Conservation (phyloP, 2,888 invertebrate species). For the Cephus pulcher region DNA sequence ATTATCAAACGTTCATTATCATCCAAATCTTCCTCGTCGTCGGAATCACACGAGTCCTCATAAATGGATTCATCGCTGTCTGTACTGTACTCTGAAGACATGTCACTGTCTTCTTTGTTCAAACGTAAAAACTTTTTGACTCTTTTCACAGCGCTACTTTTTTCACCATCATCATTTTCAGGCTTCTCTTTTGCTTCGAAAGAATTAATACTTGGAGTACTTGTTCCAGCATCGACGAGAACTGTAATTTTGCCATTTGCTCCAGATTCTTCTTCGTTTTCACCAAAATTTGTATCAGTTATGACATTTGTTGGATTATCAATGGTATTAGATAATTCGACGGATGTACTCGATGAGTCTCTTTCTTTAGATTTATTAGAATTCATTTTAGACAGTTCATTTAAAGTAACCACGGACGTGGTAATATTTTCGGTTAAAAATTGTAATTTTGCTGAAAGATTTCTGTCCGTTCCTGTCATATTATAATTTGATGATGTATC, state of each 20-base stretch:
- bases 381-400: background rate
- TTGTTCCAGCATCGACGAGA: background rate
- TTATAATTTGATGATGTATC: background rate
- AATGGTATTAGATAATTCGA: background rate
- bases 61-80: conserved; percentile 51
- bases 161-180: conserved; percentile 2
- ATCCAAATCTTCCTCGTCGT: conserved; percentile 30
- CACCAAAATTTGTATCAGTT: background rate
- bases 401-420: background rate
- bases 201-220: background rate
- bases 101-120: conserved; percentile 26
- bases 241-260: background rate
- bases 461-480: conserved; percentile 19
- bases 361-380: background rate
- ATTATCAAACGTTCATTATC: conserved; percentile 42
- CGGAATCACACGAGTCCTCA: conserved; percentile 42
- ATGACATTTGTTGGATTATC: background rate
- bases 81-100: conserved; percentile 43
- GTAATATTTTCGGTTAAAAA: conserved; percentile 12
- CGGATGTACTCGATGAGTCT: background rate
- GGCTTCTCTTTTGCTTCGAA: background rate
- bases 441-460: conserved; percentile 23
- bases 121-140: conserved; percentile 28
- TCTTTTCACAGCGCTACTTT: conserved; percentile 6
- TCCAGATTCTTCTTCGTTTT: background rate